A percentile compares a stretch with the other conserved stretches of the same genome.
Conservation (phyloP, 2,888 invertebrate genomes). For the Frankliniella fusca region DNA sequence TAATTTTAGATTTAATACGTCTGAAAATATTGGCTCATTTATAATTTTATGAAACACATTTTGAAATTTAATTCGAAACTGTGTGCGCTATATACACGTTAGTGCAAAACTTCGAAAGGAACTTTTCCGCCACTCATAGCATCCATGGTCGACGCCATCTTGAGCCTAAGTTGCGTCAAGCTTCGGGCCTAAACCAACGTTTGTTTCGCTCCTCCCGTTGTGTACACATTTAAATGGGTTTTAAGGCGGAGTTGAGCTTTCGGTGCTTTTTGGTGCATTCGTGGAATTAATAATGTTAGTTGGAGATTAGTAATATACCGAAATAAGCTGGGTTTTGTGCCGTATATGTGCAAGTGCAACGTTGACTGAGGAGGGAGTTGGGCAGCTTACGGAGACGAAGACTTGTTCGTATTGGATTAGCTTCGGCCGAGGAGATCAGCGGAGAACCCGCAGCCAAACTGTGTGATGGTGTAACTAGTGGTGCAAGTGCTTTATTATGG, state of each 20-base stretch:
- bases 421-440: slow-evolving; percentile 15
- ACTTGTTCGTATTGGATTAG: slow-evolving; percentile 19
- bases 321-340: background rate
- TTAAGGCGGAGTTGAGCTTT: slow-evolving; percentile 19
- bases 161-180: slow-evolving; percentile 22
- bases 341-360: background rate
- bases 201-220: slow-evolving; percentile 25
- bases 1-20: background rate
- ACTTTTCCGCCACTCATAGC: slow-evolving; percentile 12
- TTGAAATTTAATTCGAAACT: background rate
- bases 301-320: background rate
- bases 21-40: background rate
- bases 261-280: background rate
- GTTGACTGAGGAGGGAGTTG: slow-evolving; percentile 15
- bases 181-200: slow-evolving; percentile 23
- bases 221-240: slow-evolving; percentile 23
- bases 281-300: slow-evolving; percentile 2
- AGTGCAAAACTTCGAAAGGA: background rate
- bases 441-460: background rate
- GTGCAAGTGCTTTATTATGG: slow-evolving; percentile 37
- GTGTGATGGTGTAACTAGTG: slow-evolving; percentile 9
- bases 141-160: slow-evolving; percentile 24
- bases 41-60: background rate
- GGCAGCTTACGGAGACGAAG: slow-evolving; percentile 13
- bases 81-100: background rate